phyloP scores from a whole-genome alignment of 1,140 invertebrate species.

The Penaeus chinensis region DNA sequence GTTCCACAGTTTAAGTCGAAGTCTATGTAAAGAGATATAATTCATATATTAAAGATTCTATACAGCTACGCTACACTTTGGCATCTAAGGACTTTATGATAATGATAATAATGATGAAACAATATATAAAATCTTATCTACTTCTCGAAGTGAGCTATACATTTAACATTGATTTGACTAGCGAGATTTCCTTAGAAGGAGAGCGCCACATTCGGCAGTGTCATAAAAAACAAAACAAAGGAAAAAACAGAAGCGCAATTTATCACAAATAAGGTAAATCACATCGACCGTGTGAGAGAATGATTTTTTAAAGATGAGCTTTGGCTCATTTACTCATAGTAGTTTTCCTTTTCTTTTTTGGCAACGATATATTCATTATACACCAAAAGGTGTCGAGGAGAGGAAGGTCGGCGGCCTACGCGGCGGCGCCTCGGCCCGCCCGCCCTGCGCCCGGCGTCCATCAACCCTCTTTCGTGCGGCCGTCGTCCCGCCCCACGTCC shows the following conservation, averaged over 20 bases:
- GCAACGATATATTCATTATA: slow-evolving; percentile 24
- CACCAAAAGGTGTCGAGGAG: slow-evolving; percentile 7
- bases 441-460: neutral
- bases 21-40: too few relatives aligned
- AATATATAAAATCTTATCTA: slow-evolving; percentile 31
- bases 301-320: too few relatives aligned
- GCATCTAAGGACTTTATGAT: slow-evolving; percentile 13
- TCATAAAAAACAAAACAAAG: too few relatives aligned
- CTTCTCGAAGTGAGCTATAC: slow-evolving; percentile 53
- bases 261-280: too few relatives aligned
- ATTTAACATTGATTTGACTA: slow-evolving; percentile 53
- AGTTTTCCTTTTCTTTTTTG: slow-evolving; percentile 32
- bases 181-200: slow-evolving; percentile 27
- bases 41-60: too few relatives aligned
- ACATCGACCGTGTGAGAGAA: too few relatives aligned
- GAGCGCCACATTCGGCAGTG: slow-evolving; percentile 2
- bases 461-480: slow-evolving; percentile 53
- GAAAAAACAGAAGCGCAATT: too few relatives aligned
- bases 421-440: too few relatives aligned
- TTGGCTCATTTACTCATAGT: too few relatives aligned
- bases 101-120: slow-evolving; percentile 21
- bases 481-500: slow-evolving; percentile 39
- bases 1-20: too few relatives aligned
- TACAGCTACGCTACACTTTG: slow-evolving; percentile 7
- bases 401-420: neutral